Conservation (phyloP, 2,797 vertebrate species). For the Trichosurus vulpecula region DNA sequence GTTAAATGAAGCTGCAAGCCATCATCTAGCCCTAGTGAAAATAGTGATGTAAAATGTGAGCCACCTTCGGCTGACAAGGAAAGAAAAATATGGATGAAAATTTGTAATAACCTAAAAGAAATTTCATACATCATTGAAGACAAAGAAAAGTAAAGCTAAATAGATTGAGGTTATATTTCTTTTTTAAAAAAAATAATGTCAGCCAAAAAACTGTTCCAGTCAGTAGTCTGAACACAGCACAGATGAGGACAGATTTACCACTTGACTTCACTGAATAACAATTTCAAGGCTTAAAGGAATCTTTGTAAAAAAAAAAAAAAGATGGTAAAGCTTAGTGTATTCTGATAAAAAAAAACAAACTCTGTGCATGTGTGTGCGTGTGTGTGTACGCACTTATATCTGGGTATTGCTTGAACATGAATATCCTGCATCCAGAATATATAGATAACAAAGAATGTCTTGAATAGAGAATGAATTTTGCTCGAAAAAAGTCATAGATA, state of each 20-base stretch:
- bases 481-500: slow-evolving; percentile 29
- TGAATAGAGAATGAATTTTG: slow-evolving; percentile 62
- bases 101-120: slow-evolving; percentile 78
- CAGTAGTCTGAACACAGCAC: slow-evolving; percentile 67
- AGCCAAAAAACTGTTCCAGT: slow-evolving; percentile 74
- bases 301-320: slow-evolving; percentile 68
- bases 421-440: slow-evolving; percentile 67
- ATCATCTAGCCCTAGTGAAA: slow-evolving; percentile 59
- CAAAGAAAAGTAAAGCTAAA: slow-evolving; percentile 76
- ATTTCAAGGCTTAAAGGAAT: slow-evolving; percentile 73
- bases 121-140: slow-evolving; percentile 82
- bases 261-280: slow-evolving; percentile 82
- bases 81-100: slow-evolving; percentile 73
- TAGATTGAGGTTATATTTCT: slow-evolving; percentile 73
- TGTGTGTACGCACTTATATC: too few species aligned
- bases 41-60: slow-evolving; percentile 39
- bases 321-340: slow-evolving; percentile 63
- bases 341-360: too few species aligned
- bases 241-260: slow-evolving; percentile 80
- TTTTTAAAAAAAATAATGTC: slow-evolving; percentile 74
- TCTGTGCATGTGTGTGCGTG: too few species aligned
- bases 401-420: slow-evolving; percentile 72
- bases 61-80: slow-evolving; percentile 44
- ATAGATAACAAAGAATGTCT: slow-evolving; percentile 49
- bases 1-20: slow-evolving; percentile 49